A percentile compares a stretch with the other conserved stretches of the same genome.
Evolutionary conservation across 2,888 invertebrate genomes (phyloP).

Genomic region (Stramonita haemastoma): DNA sequence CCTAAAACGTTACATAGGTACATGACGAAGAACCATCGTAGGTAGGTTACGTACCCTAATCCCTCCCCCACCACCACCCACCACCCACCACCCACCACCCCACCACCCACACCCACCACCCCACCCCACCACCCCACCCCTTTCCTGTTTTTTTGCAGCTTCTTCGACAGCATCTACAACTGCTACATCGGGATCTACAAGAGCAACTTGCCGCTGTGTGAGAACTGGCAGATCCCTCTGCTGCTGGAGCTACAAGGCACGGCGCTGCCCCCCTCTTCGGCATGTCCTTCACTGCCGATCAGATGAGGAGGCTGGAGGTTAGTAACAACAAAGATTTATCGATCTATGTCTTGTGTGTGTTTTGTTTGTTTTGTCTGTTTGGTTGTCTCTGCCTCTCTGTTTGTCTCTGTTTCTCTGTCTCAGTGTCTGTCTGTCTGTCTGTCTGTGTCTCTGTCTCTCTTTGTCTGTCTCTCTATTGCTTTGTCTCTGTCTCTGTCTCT

Average conservation of each 20-base stretch:
- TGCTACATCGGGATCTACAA: constrained; percentile 43
- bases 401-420: too few relatives aligned
- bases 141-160: constrained; percentile 35
- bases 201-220: constrained; percentile 40
- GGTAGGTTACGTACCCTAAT: too few relatives aligned
- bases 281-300: constrained; percentile 42
- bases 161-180: constrained; percentile 42
- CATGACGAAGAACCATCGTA: too few relatives aligned
- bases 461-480: too few relatives aligned
- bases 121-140: too few relatives aligned
- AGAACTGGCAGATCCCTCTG: constrained; percentile 50
- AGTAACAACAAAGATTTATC: background rate
- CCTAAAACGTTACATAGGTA: too few relatives aligned
- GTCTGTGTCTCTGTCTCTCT: too few relatives aligned
- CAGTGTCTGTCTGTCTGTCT: too few relatives aligned
- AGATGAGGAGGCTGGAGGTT: constrained; percentile 45
- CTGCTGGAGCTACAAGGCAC: constrained; percentile 44
- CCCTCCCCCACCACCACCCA: background rate
- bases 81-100: background rate
- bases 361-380: background rate
- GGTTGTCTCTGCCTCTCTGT: too few relatives aligned
- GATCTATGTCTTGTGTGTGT: background rate
- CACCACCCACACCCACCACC: too few relatives aligned
- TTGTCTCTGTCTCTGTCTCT: too few relatives aligned
- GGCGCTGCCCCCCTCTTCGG: constrained; percentile 49